A percentile compares a stretch with the other conserved stretches of the same genome.
Evolutionary conservation across 2,113 vertebrate genomes (phyloP).

Genomic region (Myodes glareolus): DNA sequence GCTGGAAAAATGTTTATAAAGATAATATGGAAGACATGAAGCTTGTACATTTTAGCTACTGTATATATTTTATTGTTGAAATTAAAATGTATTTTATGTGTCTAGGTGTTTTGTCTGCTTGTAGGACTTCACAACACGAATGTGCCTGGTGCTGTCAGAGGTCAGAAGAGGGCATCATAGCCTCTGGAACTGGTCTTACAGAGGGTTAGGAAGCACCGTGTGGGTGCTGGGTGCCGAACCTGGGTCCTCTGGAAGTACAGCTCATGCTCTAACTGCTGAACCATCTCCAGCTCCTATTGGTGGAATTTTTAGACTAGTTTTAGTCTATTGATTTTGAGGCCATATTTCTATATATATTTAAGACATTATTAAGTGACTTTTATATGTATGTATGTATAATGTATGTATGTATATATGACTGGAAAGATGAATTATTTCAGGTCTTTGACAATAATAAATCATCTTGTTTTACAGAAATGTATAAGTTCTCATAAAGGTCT

Average conservation of each 20-base stretch:
- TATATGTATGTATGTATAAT: background rate
- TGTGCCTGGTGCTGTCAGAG: background rate
- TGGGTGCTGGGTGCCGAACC: background rate
- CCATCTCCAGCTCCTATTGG: background rate
- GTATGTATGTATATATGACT: background rate
- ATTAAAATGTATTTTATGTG: background rate
- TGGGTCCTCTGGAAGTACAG: background rate
- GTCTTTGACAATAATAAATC: background rate
- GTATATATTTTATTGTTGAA: slow-evolving; percentile 9
- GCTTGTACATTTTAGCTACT: slow-evolving; percentile 6
- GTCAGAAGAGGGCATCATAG: too few relatives aligned
- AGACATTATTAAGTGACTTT: slow-evolving; percentile 1
- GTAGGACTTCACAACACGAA: background rate
- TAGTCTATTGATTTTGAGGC: slow-evolving; percentile 40
- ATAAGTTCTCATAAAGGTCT: background rate
- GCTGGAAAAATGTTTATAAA: slow-evolving; percentile 28
- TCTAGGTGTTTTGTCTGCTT: background rate
- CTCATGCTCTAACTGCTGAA: background rate
- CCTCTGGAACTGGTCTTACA: background rate
- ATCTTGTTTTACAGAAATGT: background rate
- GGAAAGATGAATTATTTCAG: background rate
- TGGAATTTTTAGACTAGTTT: background rate
- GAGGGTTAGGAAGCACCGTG: background rate
- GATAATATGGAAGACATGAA: slow-evolving; percentile 25
- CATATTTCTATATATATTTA: background rate